Base-by-base conservation (phyloP, 64 coral and sea anemone genomes). In the Pocillopora verrucosa region DNA sequence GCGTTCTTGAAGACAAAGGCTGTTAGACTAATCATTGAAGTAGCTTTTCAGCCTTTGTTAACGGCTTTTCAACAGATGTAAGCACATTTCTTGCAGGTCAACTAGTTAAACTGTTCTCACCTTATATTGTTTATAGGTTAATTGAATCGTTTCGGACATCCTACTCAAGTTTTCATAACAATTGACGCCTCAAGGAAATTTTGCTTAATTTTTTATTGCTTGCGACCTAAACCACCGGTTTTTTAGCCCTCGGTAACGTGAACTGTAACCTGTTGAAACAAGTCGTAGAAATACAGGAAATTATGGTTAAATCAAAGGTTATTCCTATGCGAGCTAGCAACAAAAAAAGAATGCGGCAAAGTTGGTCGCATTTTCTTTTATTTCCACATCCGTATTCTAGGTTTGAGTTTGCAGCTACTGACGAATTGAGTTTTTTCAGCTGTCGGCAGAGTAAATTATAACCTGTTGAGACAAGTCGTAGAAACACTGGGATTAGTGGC, bases 141-240 rank as follows among this genome's bases (percentile, higher is more conserved):
- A 11, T 70, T n/a, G n/a, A 24, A 4, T 11, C 22, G 19, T 24
- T 11, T 20, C 67, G 25, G 9, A 60, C n/a, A 56, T 56, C 75
- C 16, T 36, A 24, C 10, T 10, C 57, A 56, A 59, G 30, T 79
- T 79, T 79, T 14, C 41, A 1, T 30, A 79, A 79, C 77, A 59
- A 26, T 59, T 79, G 12, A 13, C 1, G 19, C 6, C 59, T 79
- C 22, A 59, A 25, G 57, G 41, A 19, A 4, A 17, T 26, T 19
- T 72, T 25, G 3, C 30, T 85, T 22, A 85, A 85, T 85, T 70
- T 85, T 72, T 85, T 25, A 85, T 72, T 41, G 51, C 41, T 37
- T 56, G 20, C 82, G 7, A 83, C 34, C 11, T 19, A 13, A 67
- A 85, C 82, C 82, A 85, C 82, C 82, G 65, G 82, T 65, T 57